These are phyloP conservation scores for Palythoa heliodiscus DNA, from an alignment of 92 coral and sea anemone species.

Conservation along the genomic window DNA sequence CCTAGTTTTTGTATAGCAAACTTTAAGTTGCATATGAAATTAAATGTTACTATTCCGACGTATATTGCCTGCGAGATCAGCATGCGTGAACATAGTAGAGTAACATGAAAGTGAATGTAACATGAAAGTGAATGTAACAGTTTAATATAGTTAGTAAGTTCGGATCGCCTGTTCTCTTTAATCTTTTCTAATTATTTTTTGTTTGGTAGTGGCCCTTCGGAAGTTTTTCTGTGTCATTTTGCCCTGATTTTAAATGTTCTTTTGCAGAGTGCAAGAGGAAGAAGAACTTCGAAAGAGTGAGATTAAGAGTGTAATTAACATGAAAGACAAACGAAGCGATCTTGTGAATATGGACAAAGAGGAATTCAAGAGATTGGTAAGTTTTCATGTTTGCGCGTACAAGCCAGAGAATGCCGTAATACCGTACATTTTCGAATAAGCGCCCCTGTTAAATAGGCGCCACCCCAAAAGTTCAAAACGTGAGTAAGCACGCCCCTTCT, in stretches of 20 bases:
- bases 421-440: background rate
- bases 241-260: background rate
- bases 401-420: background rate
- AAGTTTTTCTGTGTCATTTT: background rate
- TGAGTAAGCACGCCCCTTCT: no score
- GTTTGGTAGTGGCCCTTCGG: no score
- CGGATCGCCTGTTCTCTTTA: no score
- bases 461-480: background rate
- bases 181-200: no score
- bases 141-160: no score
- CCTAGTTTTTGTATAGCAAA: no score
- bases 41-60: no score
- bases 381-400: background rate
- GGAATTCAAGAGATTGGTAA: constrained; percentile 68
- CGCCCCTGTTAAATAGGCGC: background rate
- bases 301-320: constrained; percentile 49
- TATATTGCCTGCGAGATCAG: no score
- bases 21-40: no score
- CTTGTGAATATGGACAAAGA: constrained; percentile 84
- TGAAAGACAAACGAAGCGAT: constrained; percentile 78
- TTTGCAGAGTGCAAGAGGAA: constrained; percentile 72
- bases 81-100: no score
- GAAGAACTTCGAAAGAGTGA: constrained; percentile 68
- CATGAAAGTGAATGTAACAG: no score
- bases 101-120: no score